These are phyloP conservation scores for Amazona guildingii DNA, from an alignment of 2,113 vertebrate genomes.

Conservation along the genomic window DNA sequence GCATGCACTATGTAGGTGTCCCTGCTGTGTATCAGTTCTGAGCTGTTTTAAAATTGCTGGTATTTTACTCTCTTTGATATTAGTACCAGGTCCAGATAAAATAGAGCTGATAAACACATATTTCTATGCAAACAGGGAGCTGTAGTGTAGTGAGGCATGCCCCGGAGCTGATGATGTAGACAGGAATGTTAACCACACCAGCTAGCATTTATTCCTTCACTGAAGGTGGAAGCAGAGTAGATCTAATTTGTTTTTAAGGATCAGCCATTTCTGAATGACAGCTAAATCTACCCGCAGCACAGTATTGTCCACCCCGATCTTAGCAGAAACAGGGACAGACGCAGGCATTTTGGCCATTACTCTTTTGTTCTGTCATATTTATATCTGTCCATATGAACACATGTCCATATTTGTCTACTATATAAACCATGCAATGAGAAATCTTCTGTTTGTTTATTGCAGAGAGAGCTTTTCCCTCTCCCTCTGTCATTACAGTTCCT, in stretches of 20 bases:
- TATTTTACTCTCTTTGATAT: neutral
- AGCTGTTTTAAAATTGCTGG: neutral
- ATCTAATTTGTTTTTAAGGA: neutral
- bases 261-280: neutral
- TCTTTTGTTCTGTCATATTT: neutral
- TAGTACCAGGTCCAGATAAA: neutral
- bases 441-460: neutral
- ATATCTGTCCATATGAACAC: neutral
- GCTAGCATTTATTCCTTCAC: neutral
- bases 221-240: neutral
- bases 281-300: neutral
- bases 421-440: neutral
- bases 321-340: neutral
- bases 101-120: neutral
- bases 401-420: neutral
- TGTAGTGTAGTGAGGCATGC: neutral
- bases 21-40: neutral
- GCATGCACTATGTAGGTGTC: fast-evolving
- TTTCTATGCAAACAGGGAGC: neutral
- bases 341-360: neutral
- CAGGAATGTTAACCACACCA: neutral
- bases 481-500: neutral
- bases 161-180: neutral
- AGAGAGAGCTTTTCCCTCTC: neutral
- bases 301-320: neutral